Evolutionary conservation across 2,888 invertebrate genomes (phyloP), one percentile per base, ranked within the genome.

Genomic region (Phoronis australis): DNA sequence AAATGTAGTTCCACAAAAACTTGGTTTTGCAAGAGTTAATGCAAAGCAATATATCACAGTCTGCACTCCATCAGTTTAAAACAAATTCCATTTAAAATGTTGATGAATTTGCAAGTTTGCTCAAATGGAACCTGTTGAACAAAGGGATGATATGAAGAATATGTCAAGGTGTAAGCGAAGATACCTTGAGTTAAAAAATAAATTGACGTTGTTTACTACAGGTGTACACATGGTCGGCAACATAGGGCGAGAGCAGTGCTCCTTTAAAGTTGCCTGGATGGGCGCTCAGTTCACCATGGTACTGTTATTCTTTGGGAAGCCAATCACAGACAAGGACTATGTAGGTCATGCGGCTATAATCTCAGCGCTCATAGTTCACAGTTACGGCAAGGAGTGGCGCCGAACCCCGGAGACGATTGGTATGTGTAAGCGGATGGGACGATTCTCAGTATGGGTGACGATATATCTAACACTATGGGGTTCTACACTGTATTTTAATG

Each of bases 201-300:
- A n/a, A n/a, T n/a, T n/a, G n/a, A n/a, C n/a, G n/a, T n/a, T n/a
- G n/a, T n/a, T 52, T 39, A 22, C 69, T 76, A 21, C 72, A 91
- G 95, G 93, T 62, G 88, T 92, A 0, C 89, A 91, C 86, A 81
- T 86, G 0, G 89, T 93, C 6, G 93, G 93, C 24, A 95, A 94
- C 68, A 86, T 94, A 55, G 94, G 94, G 0, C 82, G 86, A 1
- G 87, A 93, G 69, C 80, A 82, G 63, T 92, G 92, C 1, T 77
- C 81, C 0, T 79, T 90, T 27, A 84, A 84, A 80, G 82, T 84
- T 70, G 83, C 89, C 0, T 69, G 91, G 0, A 45, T 84, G 0
- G 85, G 84, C 0, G 85, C 93, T 0, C 85, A 86, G 61, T 84
- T 88, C 66, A n/a, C n/a, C n/a, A n/a, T n/a, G n/a, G n/a, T n/a